Evolutionary conservation across 1,140 invertebrate species (phyloP), one percentile per base, ranked within the genome.

Genomic region (Aphelenchoides besseyi): DNA sequence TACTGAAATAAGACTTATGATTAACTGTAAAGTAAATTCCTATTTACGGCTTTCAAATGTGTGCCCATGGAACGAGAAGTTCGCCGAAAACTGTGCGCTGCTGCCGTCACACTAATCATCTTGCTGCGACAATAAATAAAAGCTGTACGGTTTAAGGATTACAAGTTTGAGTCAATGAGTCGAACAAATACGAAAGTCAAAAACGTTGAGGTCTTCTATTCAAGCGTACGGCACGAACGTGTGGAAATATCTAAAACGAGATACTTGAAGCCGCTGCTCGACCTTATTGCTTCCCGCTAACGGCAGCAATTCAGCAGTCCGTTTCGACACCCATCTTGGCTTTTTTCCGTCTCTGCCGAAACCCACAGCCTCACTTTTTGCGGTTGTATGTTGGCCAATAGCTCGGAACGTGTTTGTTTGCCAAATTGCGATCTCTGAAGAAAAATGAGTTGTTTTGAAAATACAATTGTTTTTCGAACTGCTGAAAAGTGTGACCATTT

Each of bases 61-160:
- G 71, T 74, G 12, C 70, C 70, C 26, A 72, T 55, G 16, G 70
- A 36, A 26, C 70, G 70, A 35, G 70, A 72, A 26, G 36, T 53
- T 9, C 70, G 70, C 16, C 70, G 71, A 36, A 74, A 54, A 61
- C 41, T 55, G 33, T 72, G 70, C 3, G 70, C 70, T 2, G 70
- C 70, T 12, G 70, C 70, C 3, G 70, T 74, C 8, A 74, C 71
- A 68, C 71, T 74, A 33, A 74, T 74, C 70, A 72, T 72, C 23
- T 59, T 33, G 18, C 37, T 8, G 5, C 5, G 37, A 41, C 5
- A 41, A 41, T n/a, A n/a, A 41, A 41, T n/a, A 41, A 41, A n/a
- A 41, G n/a, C 37, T 41, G 37, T n/a, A n/a, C 5, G 37, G n/a
- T 41, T 41, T n/a, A n/a, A n/a, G n/a, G n/a, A n/a, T 48, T 48